These are phyloP conservation scores for Pogonophryne albipinna DNA, from an alignment of 2,797 vertebrate genomes.

Conservation along the genomic window DNA sequence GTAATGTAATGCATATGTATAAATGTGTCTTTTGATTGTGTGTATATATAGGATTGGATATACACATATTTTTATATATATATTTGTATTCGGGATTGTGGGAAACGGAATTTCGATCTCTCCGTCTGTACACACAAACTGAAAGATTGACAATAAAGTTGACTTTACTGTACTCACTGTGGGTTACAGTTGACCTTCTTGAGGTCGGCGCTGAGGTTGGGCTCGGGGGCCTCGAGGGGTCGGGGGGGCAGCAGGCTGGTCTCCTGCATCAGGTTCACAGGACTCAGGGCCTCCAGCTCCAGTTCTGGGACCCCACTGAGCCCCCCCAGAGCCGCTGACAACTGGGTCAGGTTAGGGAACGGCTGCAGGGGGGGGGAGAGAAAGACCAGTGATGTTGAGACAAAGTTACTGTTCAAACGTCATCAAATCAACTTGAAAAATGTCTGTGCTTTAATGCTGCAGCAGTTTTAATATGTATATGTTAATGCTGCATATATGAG, in stretches of 20 bases:
- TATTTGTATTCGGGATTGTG: too few species aligned
- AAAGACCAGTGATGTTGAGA: not conserved
- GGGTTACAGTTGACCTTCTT: constrained; percentile 96
- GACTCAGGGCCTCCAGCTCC: constrained; percentile 91
- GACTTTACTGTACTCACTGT: constrained; percentile 86
- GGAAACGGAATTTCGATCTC: too few species aligned
- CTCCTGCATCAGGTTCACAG: constrained; percentile 94
- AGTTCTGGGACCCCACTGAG: constrained; percentile 92
- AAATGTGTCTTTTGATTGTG: too few species aligned
- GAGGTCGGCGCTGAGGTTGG: constrained; percentile 93
- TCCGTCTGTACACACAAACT: too few species aligned
- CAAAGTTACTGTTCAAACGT: not conserved
- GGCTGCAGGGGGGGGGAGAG: constrained; percentile 73
- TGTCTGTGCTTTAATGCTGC: not conserved
- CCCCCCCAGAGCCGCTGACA: constrained; percentile 92
- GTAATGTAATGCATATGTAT: too few species aligned
- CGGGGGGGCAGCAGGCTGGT: constrained; percentile 90
- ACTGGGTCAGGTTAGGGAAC: constrained; percentile 91
- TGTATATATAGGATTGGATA: too few species aligned
- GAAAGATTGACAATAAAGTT: too few species aligned
- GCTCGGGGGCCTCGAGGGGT: constrained; percentile 89
- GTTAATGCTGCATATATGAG: too few species aligned
- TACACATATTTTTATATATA: too few species aligned
- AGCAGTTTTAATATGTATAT: too few species aligned
- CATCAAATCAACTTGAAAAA: not conserved